Base-by-base conservation (phyloP, 2,888 invertebrate genomes). In the Augiades crinisus region DNA sequence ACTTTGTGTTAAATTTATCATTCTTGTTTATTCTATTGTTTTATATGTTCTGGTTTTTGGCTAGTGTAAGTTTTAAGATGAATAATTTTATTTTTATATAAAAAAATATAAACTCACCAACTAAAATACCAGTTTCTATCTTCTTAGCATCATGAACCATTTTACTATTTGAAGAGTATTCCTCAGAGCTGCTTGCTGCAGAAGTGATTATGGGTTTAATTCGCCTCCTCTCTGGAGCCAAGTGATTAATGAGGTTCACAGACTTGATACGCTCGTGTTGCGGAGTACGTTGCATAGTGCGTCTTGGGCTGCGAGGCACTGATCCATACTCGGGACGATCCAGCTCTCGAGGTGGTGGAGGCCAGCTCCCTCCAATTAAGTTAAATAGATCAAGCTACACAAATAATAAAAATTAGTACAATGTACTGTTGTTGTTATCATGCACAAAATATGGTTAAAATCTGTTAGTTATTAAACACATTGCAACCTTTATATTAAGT, bases 181-280 rank as follows among this genome's bases (percentile, higher is more conserved):
- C 72, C 54, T 64, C 62, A 19, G 62, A 57, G 47, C 57, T 49
- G 30, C 57, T 61, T 14, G 61, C 61, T 55, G 68, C 59, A 44
- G 64, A 65, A 55, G 66, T 62, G 45, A 31, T 27, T 7, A 10
- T 1, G 4, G 66, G 70, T 71, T 73, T 89, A 59, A 70, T 72
- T 21, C 76, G 68, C 61, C 78, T 71, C 54, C 74, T 68, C 14
- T 89, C 86, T 56, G 87, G 81, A 36, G 88, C 79, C 51, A 93
- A 69, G 63, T 93, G 93, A 53, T 90, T 86, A 53, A 93, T 70
- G 30, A 91, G 80, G 74, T 93, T 93, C 3, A 87, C 77, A 67
- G 92, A 93, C 69, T 92, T 93, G 61, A 91, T 84, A 61, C 93
- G 81, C 56, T 87, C 90, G 67, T 75, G 68, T 52, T 76, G 79